Evolutionary conservation across 1,140 invertebrate genomes (phyloP).

Genomic region (Bombus huntii): DNA sequence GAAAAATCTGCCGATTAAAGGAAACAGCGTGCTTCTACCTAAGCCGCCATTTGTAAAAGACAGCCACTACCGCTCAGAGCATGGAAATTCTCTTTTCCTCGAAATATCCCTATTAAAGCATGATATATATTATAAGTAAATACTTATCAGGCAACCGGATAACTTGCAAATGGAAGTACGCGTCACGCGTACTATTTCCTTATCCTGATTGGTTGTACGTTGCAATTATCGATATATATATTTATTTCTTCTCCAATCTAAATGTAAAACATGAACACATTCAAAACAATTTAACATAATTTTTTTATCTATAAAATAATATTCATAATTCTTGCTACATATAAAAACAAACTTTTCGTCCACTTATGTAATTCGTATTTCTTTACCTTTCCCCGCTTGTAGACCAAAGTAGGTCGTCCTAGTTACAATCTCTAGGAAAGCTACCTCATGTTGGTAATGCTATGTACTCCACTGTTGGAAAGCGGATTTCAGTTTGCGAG

Average conservation of each 20-base stretch:
- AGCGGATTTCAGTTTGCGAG: no score
- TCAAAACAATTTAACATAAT: neutral
- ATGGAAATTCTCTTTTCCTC: constrained; percentile 11
- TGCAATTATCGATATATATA: neutral
- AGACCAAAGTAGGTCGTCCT: no score
- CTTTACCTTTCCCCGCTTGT: no score
- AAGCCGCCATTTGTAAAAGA: constrained; percentile 76
- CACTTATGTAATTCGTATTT: neutral
- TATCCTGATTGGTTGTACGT: neutral
- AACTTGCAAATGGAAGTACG: neutral
- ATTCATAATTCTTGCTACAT: neutral
- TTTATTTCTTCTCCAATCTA: neutral
- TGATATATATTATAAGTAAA: neutral
- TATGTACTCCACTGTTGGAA: no score
- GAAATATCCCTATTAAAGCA: constrained; percentile 10
- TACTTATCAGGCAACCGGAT: neutral
- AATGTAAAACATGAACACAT: neutral
- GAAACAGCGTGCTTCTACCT: constrained; percentile 72
- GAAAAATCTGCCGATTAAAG: constrained; percentile 62
- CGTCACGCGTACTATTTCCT: neutral
- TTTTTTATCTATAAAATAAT: neutral
- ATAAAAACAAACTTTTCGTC: neutral
- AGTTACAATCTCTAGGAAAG: no score
- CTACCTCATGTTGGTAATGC: no score
- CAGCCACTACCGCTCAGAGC: constrained; percentile 34